Evolutionary conservation across 2,113 vertebrate genomes (phyloP).

Genomic region (Arvicanthis niloticus): DNA sequence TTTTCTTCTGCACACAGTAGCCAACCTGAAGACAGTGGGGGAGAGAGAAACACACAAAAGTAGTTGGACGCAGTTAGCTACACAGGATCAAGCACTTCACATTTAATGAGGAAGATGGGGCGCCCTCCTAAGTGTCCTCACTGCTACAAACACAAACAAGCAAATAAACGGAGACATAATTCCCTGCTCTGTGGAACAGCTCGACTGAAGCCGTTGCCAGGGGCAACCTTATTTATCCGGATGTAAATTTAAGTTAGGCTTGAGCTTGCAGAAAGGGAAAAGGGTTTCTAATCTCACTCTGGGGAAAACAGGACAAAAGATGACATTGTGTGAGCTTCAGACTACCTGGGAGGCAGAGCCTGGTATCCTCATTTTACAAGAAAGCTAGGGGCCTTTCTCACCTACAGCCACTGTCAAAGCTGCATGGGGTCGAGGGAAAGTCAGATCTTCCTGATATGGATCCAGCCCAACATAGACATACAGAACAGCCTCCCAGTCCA

Average conservation of each 20-base stretch:
- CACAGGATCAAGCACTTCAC: background rate
- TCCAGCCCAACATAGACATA: rapidly evolving
- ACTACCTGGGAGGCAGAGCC: background rate
- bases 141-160: background rate
- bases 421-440: too few relatives aligned
- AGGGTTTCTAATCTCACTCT: background rate
- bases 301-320: background rate
- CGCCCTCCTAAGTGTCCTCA: background rate
- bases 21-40: background rate
- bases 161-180: background rate
- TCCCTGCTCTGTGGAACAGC: background rate
- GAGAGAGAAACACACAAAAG: background rate
- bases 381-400: rapidly evolving
- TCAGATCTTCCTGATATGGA: background rate
- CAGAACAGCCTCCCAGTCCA: background rate
- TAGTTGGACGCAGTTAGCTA: too few relatives aligned
- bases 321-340: rapidly evolving
- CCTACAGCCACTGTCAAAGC: background rate
- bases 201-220: constrained; percentile 11
- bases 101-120: background rate
- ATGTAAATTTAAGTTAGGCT: background rate
- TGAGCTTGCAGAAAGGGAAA: background rate
- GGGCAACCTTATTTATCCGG: constrained; percentile 36
- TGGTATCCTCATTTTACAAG: background rate
- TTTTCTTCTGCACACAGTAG: background rate